Conservation (phyloP, 2,888 invertebrate genomes). For the Pomacea canaliculata region DNA sequence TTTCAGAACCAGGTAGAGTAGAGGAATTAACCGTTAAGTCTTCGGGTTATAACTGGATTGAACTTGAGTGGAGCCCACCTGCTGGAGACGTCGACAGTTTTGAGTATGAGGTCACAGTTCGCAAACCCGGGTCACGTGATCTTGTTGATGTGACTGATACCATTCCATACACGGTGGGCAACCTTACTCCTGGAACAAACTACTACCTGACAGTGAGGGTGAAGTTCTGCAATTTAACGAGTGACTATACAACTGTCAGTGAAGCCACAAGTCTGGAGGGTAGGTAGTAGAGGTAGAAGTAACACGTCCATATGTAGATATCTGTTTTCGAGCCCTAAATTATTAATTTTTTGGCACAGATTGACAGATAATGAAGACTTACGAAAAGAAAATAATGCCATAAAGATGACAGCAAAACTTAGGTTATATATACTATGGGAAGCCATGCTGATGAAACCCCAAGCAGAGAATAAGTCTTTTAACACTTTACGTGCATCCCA, state of each 20-base stretch:
- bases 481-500: no score
- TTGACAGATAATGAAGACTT: no score
- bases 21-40: no score
- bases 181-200: not conserved
- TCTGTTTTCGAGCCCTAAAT: not conserved
- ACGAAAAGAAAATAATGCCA: no score
- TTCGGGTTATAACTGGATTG: not conserved
- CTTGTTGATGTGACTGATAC: not conserved
- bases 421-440: no score
- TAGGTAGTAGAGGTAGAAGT: not conserved
- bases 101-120: not conserved
- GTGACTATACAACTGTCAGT: not conserved
- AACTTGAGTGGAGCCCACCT: not conserved
- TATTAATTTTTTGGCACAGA: no score
- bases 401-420: no score
- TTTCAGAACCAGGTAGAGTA: not conserved
- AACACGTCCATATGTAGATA: not conserved
- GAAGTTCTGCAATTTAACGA: slow-evolving; percentile 1
- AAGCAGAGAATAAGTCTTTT: no score
- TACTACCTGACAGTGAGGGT: not conserved
- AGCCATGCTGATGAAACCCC: no score
- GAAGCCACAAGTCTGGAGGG: slow-evolving; percentile 1
- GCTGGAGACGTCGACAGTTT: not conserved
- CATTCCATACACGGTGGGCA: not conserved
- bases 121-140: not conserved